Evolutionary conservation across 2,888 invertebrate genomes (phyloP).

Genomic region (Lithosia quadra): DNA sequence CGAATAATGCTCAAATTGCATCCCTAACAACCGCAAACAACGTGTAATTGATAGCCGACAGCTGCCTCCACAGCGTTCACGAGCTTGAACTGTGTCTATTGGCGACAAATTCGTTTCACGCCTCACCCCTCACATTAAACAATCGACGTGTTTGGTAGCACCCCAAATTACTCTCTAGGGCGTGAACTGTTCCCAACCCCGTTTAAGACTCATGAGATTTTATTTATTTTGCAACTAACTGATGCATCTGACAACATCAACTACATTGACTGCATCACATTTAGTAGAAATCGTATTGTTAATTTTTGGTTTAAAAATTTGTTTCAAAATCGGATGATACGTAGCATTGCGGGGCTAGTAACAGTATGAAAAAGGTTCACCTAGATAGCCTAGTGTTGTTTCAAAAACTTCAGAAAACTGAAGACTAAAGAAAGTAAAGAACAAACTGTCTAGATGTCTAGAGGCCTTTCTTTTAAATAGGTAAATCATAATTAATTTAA

Average conservation of each 20-base stretch:
- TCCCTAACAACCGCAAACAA: constrained; percentile 82
- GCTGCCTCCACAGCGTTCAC: constrained; percentile 64
- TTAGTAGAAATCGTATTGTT: background rate
- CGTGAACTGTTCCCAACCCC: constrained; percentile 64
- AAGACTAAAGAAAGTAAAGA: background rate
- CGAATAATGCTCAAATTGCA: constrained; percentile 80
- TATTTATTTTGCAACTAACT: constrained; percentile 51
- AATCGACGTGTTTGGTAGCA: constrained; percentile 61
- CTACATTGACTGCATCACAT: constrained; percentile 3
- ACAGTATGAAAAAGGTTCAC: background rate
- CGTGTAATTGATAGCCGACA: constrained; percentile 79
- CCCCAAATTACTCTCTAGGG: constrained; percentile 68
- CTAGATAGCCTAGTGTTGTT: background rate
- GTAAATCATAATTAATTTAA: too few relatives aligned
- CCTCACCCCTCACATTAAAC: constrained; percentile 68
- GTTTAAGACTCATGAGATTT: constrained; percentile 60
- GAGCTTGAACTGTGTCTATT: constrained; percentile 65
- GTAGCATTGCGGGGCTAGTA: background rate
- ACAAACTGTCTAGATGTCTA: background rate
- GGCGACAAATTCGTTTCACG: constrained; percentile 80
- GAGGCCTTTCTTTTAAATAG: too few relatives aligned
- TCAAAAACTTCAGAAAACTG: background rate
- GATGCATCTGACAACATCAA: constrained; percentile 18
- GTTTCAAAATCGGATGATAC: too few relatives aligned
- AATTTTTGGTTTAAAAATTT: background rate